Base-by-base conservation (phyloP, 2,797 vertebrate species). In the Trematomus bernacchii region DNA sequence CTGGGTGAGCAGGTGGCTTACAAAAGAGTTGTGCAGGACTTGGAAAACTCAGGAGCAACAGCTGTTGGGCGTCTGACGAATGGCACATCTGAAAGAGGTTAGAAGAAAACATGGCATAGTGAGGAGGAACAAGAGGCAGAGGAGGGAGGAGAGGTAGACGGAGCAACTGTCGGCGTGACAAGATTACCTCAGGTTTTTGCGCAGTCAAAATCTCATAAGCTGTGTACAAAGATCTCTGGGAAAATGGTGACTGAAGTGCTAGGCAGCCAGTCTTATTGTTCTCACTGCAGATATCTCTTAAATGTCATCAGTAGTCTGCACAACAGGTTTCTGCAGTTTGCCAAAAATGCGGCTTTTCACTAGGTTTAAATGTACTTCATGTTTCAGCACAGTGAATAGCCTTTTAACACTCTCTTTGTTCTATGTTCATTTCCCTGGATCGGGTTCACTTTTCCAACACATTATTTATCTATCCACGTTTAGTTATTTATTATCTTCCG, bases 151-250 rank as follows among this genome's bases (percentile, higher is more conserved):
- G 77, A 79, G 62, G 73, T 72, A 79, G 75, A 79, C 2, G 30
- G 80, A 80, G 76, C 76, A 83, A 77, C 84, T 86, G 72, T 67
- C 61, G 1, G 51, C 64, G 40, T 79, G 70, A 80, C 76, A 68
- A 76, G 77, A 80, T 88, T 83, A 84, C 53, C 61, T 73, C 64
- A 74, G 73, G 48, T 78, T 37, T 84, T 37, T 76, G 57, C 60
- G 46, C 59, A 77, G 64, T 79, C 55, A 61, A 80, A 82, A 84
- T 88, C 80, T 81, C 79, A 82, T 85, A 85, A 83, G 43, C 73
- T 60, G 54, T 67, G 76, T 73, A 55, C 65, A 72, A 71, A 79
- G 77, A 79, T 52, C 63, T 62, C 30, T 75, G 63, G 8, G 48
- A 67, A 69, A 80, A 70, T 71, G 53, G 67, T 66, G 66, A 71